A percentile compares a stretch with the other conserved stretches of the same genome.
These are phyloP conservation scores for Phthorimaea operculella DNA, from an alignment of 1,140 invertebrate genomes.

Conservation along the genomic window DNA sequence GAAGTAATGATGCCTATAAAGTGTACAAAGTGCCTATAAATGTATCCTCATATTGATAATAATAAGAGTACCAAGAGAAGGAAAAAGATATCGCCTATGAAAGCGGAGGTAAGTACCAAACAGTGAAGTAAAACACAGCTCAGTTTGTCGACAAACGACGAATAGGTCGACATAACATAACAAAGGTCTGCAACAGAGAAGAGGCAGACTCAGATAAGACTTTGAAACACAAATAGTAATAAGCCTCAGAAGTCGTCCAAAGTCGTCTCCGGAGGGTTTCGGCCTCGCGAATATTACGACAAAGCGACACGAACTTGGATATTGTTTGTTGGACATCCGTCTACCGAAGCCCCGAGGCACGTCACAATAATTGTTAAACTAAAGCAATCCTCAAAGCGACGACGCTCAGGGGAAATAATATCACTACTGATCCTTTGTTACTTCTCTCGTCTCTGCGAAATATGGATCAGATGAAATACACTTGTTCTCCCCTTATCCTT, in stretches of 20 bases:
- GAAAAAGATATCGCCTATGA: too few relatives aligned
- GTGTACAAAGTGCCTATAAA: too few relatives aligned
- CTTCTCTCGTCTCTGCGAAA: neutral
- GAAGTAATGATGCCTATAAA: neutral
- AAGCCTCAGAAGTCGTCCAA: slow-evolving; percentile 43
- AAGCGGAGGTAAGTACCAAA: too few relatives aligned
- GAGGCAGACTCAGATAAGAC: slow-evolving; percentile 5
- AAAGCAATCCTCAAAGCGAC: too few relatives aligned
- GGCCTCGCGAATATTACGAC: slow-evolving; percentile 42
- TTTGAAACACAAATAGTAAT: slow-evolving; percentile 53
- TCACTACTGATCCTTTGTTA: too few relatives aligned
- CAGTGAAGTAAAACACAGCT: too few relatives aligned
- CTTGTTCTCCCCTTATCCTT: neutral
- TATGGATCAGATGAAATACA: neutral
- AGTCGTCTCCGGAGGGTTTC: slow-evolving; percentile 29
- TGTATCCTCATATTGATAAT: too few relatives aligned
- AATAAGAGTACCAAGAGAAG: too few relatives aligned
- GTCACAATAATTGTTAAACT: slow-evolving; percentile 6
- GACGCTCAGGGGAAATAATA: too few relatives aligned
- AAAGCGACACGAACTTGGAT: slow-evolving; percentile 46
- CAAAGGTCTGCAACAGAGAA: too few relatives aligned
- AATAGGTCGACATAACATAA: too few relatives aligned
- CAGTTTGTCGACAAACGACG: too few relatives aligned
- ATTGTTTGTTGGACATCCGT: slow-evolving; percentile 40
- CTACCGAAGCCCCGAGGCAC: slow-evolving; percentile 17